These are phyloP conservation scores for Prionace glauca DNA, from an alignment of 2,797 vertebrate species.

Conservation along the genomic window DNA sequence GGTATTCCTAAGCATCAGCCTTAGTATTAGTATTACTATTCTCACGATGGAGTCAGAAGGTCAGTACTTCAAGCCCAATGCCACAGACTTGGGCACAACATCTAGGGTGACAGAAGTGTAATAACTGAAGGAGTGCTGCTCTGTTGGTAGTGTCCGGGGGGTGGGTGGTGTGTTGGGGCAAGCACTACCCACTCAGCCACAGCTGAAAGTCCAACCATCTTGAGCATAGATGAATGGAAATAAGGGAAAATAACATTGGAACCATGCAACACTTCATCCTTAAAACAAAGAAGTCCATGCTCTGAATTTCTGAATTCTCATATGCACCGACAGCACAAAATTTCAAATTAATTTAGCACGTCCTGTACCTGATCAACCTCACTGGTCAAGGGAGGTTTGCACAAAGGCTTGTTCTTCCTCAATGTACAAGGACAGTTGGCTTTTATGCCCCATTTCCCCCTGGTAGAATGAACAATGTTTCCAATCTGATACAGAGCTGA, in stretches of 20 bases:
- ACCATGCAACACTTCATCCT: background rate
- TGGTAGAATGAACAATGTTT: conserved; percentile 64
- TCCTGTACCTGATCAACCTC: conserved; percentile 60
- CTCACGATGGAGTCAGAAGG: background rate
- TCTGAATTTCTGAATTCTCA: background rate
- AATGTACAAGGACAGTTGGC: conserved; percentile 67
- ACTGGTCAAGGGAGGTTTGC: conserved; percentile 59
- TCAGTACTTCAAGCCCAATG: too few species aligned
- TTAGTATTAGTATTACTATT: background rate
- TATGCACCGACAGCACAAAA: background rate
- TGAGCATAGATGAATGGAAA: background rate
- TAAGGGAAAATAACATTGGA: background rate
- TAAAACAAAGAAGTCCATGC: background rate
- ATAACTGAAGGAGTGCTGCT: background rate
- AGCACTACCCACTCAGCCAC: background rate
- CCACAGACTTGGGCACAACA: background rate
- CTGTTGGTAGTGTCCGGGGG: too few species aligned
- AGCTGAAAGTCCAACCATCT: background rate
- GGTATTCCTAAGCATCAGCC: background rate
- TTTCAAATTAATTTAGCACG: background rate
- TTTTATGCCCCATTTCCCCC: conserved; percentile 69
- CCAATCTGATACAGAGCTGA: conserved; percentile 67
- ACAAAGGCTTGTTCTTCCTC: conserved; percentile 59
- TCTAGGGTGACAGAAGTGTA: background rate
- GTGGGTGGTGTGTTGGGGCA: background rate